Evolutionary conservation across 2,888 invertebrate genomes (phyloP).

Genomic region (Phragmatobia fuliginosa): DNA sequence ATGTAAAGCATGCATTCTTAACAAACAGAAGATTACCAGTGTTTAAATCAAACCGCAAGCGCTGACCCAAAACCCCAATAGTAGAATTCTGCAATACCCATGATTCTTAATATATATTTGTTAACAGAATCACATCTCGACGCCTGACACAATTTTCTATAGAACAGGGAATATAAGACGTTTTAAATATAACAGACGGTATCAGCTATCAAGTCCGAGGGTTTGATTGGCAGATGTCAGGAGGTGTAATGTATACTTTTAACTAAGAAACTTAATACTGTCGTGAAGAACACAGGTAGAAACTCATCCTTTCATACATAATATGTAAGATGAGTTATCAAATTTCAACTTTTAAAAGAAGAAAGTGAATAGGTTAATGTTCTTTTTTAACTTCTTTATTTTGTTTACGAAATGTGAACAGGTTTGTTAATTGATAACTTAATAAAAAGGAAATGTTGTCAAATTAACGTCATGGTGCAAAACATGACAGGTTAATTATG

Average conservation of each 20-base stretch:
- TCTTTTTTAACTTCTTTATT: background rate
- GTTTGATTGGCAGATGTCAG: conserved; percentile 42
- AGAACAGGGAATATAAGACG: conserved; percentile 2
- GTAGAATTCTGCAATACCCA: background rate
- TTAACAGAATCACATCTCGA: background rate
- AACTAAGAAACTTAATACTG: conserved; percentile 35
- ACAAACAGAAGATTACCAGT: background rate
- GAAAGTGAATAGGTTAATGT: background rate
- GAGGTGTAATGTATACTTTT: conserved; percentile 28
- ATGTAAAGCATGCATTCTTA: background rate
- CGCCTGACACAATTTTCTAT: background rate
- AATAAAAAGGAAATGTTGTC: conserved; percentile 23
- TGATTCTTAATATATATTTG: background rate
- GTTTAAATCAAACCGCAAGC: background rate
- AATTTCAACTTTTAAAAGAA: background rate
- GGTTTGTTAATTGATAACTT: conserved; percentile 36
- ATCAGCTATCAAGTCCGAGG: conserved; percentile 6
- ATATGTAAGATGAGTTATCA: background rate
- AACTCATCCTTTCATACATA: background rate
- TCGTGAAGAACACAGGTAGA: conserved; percentile 21
- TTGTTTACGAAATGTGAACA: conserved; percentile 15
- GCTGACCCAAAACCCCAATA: background rate
- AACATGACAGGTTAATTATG: conserved; percentile 18
- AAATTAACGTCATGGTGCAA: conserved; percentile 19
- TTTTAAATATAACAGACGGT: conserved; percentile 3